Conservation (phyloP, 1,140 invertebrate species). For the Drosophila sulfurigaster region DNA sequence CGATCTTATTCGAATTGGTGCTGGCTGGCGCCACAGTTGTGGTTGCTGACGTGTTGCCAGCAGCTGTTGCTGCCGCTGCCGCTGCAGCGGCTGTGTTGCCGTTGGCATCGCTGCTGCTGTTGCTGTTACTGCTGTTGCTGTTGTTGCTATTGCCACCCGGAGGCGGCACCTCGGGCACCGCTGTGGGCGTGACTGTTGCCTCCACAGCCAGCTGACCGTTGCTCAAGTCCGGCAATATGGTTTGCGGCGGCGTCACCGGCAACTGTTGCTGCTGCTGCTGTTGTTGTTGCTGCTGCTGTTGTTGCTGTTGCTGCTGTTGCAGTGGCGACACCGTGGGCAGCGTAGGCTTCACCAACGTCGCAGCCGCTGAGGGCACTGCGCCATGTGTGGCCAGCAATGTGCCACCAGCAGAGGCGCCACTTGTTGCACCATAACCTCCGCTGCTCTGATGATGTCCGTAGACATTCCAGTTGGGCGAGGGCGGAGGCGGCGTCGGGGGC, state of each 20-base stretch:
- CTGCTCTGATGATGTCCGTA: conserved; percentile 85
- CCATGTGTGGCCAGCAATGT: conserved; percentile 61
- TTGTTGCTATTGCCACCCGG: conserved; percentile 35
- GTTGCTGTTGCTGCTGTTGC: conserved; percentile 47
- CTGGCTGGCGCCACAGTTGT: conserved; percentile 58
- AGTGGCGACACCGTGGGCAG: conserved; percentile 36
- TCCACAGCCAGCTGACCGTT: conserved; percentile 46
- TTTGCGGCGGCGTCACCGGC: conserved; percentile 63
- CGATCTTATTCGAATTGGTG: conserved; percentile 87
- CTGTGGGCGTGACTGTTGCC: conserved; percentile 40
- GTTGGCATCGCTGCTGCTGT: conserved; percentile 24
- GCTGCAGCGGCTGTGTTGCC: conserved; percentile 3
- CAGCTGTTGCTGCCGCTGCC: neutral
- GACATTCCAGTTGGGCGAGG: conserved; percentile 87
- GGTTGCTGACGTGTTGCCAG: conserved; percentile 12
- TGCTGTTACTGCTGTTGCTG: conserved; percentile 9
- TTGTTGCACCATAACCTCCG: conserved; percentile 57
- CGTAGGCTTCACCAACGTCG: conserved; percentile 53
- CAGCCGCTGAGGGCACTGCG: conserved; percentile 32
- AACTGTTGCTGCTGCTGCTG: conserved; percentile 57
- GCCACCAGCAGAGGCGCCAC: conserved; percentile 41
- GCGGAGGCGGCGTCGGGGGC: conserved; percentile 77
- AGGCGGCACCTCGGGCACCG: conserved; percentile 22
- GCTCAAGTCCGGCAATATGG: conserved; percentile 69
- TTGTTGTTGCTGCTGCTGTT: conserved; percentile 41